phyloP scores from a whole-genome alignment of 2,888 invertebrate genomes.

The Rotaria socialis region DNA sequence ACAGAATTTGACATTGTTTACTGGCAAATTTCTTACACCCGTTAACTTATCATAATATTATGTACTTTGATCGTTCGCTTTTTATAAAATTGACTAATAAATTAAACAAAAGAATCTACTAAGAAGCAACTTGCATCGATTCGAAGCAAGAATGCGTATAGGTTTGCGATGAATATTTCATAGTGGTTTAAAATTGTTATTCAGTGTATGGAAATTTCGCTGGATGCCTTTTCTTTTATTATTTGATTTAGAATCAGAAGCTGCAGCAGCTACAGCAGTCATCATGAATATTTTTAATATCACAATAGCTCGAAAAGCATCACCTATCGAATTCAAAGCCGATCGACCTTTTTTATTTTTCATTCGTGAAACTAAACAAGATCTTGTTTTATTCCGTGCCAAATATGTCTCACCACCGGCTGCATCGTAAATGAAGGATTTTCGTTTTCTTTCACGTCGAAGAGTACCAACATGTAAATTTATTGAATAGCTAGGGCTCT shows the following conservation, averaged over 20 bases:
- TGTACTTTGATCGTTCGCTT: not conserved
- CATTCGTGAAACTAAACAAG: conserved; percentile 49
- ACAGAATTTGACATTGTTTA: conserved; percentile 32
- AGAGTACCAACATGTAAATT: too few species aligned
- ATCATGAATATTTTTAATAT: conserved; percentile 44
- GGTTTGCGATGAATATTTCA: too few species aligned
- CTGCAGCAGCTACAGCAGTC: conserved; percentile 54
- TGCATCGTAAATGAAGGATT: not conserved
- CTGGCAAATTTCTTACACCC: conserved; percentile 31
- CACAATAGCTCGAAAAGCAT: not conserved
- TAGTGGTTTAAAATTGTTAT: too few species aligned
- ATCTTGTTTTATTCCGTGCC: conserved; percentile 36
- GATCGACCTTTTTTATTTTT: conserved; percentile 55
- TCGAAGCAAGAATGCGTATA: too few species aligned
- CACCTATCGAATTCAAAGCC: conserved; percentile 48
- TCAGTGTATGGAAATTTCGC: not conserved
- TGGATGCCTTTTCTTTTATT: not conserved
- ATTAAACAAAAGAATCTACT: too few species aligned
- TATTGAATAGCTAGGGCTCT: too few species aligned
- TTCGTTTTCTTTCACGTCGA: too few species aligned
- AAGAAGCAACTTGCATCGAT: too few species aligned
- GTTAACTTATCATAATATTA: not conserved
- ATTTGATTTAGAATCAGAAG: conserved; percentile 50
- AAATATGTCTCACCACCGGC: conserved; percentile 23
- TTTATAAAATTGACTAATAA: too few species aligned